These are phyloP conservation scores for Macaria notata DNA, from an alignment of 2,888 invertebrate species.

Conservation along the genomic window DNA sequence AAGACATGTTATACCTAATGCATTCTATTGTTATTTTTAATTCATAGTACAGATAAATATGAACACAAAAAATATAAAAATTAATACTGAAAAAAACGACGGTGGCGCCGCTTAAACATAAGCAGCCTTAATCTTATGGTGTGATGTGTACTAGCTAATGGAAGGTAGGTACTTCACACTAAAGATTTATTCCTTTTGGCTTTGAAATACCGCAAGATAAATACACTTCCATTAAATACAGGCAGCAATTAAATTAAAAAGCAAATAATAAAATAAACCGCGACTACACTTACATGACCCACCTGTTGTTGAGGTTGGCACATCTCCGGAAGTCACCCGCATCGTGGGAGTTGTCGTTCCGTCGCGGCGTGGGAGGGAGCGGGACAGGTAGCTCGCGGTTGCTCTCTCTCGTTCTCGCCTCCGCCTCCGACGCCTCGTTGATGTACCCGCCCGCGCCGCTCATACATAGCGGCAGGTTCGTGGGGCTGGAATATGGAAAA, in stretches of 20 bases:
- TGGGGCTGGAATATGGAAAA: constrained; percentile 73
- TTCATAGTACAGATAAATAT: neutral
- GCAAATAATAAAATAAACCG: constrained; percentile 17
- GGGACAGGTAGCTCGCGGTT: constrained; percentile 50
- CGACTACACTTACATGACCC: constrained; percentile 16
- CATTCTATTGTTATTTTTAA: too few species aligned
- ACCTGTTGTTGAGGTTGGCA: constrained; percentile 84
- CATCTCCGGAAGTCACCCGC: constrained; percentile 77
- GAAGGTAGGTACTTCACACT: too few species aligned
- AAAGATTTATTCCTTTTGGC: too few species aligned
- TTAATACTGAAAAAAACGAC: neutral
- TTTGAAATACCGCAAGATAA: too few species aligned
- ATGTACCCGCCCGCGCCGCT: constrained; percentile 90
- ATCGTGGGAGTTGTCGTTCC: constrained; percentile 43
- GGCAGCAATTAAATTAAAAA: neutral
- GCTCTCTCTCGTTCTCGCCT: constrained; percentile 64
- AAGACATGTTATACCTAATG: neutral
- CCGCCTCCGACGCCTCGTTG: constrained; percentile 88
- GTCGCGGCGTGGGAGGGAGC: constrained; percentile 40
- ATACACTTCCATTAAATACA: too few species aligned
- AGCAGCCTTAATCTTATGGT: too few species aligned
- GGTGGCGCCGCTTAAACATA: too few species aligned
- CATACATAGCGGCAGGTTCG: constrained; percentile 86
- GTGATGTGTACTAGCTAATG: too few species aligned
- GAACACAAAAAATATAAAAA: neutral